Percentiles rank a stretch among this genome's conserved stretches.
Evolutionary conservation across 2,888 invertebrate genomes (phyloP).

Genomic region (Lottia gigantea): DNA sequence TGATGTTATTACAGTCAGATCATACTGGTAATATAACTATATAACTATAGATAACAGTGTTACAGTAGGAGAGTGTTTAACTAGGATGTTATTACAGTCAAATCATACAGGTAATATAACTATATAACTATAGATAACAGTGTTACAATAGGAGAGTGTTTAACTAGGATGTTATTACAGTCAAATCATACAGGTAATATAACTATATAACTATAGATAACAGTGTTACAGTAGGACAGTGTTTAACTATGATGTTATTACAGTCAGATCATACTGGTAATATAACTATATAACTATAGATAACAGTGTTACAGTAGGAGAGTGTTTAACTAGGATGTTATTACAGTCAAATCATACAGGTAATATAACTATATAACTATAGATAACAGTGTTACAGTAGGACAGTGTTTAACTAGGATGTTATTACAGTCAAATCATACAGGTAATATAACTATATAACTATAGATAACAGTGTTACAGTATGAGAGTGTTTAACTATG

Average conservation of each 20-base stretch:
- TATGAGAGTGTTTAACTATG: constrained; percentile 48
- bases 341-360: constrained; percentile 44
- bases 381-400: constrained; percentile 42
- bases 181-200: constrained; percentile 46
- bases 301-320: constrained; percentile 40
- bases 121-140: too few relatives aligned
- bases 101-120: too few relatives aligned
- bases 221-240: constrained; percentile 43
- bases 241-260: constrained; percentile 47
- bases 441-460: constrained; percentile 36
- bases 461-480: constrained; percentile 42
- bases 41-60: too few relatives aligned
- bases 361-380: constrained; percentile 32
- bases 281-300: constrained; percentile 30
- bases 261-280: constrained; percentile 48
- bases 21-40: too few relatives aligned
- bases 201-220: constrained; percentile 33
- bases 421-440: constrained; percentile 39
- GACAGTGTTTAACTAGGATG: constrained; percentile 49
- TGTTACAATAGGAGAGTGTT: constrained; percentile 46
- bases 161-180: constrained; percentile 44
- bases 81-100: too few relatives aligned
- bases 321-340: constrained; percentile 50
- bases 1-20: too few relatives aligned
- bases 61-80: too few relatives aligned